These are phyloP conservation scores for Drosophila mimica DNA, from an alignment of 2,888 invertebrate genomes.

Conservation along the genomic window DNA sequence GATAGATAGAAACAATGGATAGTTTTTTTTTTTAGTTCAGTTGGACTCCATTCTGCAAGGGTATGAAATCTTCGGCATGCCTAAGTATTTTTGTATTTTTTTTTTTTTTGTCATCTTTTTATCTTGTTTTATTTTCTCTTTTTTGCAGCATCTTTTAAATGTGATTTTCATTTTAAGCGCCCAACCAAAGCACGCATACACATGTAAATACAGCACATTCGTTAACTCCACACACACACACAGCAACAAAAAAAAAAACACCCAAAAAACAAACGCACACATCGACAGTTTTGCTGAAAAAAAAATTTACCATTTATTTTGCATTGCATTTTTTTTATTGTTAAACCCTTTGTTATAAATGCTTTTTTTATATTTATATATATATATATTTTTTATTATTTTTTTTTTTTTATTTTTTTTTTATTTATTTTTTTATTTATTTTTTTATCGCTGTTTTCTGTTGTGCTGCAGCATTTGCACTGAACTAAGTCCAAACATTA, in stretches of 20 bases:
- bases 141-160: conserved; percentile 43
- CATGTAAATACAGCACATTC: conserved; percentile 35
- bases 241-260: conserved; percentile 8
- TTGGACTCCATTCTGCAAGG: not conserved
- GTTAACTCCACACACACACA: not conserved
- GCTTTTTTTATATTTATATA: not conserved
- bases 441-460: conserved; percentile 3
- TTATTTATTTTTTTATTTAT: conserved; percentile 5
- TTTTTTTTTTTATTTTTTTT: not conserved
- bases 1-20: too few relatives aligned
- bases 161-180: conserved; percentile 42
- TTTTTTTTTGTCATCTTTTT: conserved; percentile 1
- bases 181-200: conserved; percentile 13
- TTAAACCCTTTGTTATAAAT: not conserved
- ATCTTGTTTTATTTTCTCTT: conserved; percentile 31
- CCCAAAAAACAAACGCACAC: conserved; percentile 7
- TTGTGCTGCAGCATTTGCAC: conserved; percentile 5
- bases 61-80: not conserved
- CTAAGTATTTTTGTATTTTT: conserved; percentile 6
- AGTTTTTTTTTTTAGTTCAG: too few relatives aligned
- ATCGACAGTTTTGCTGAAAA: not conserved
- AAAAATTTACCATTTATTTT: conserved; percentile 4
- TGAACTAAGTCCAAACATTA: not conserved
- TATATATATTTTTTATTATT: not conserved
- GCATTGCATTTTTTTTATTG: conserved; percentile 13